These are phyloP conservation scores for Brachyptera putata DNA, from an alignment of 2,888 invertebrate genomes.

Conservation along the genomic window DNA sequence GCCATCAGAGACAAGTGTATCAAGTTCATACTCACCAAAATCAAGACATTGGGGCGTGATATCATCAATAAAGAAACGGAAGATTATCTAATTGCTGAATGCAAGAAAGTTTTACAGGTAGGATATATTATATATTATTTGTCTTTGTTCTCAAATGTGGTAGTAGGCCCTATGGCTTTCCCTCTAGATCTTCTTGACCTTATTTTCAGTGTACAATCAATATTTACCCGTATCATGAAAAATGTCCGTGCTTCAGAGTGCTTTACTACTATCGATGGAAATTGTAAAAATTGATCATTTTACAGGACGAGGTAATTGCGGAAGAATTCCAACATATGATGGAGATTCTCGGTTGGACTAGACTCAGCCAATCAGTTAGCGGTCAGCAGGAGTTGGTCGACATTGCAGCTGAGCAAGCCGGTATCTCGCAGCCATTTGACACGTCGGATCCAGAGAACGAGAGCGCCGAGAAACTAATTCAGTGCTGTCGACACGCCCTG, in stretches of 20 bases:
- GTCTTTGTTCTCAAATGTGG: too few species aligned
- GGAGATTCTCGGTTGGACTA: constrained; percentile 76
- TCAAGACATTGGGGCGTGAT: constrained; percentile 73
- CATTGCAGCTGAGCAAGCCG: constrained; percentile 80
- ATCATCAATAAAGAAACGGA: constrained; percentile 80
- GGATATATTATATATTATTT: too few species aligned
- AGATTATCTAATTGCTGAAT: constrained; percentile 75
- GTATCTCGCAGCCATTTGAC: constrained; percentile 61
- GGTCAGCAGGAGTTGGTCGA: constrained; percentile 86
- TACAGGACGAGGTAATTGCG: constrained; percentile 72
- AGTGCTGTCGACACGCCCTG: constrained; percentile 79
- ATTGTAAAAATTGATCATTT: neutral
- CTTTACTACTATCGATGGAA: neutral
- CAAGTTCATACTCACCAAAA: constrained; percentile 79
- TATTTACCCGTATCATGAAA: too few species aligned
- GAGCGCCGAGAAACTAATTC: constrained; percentile 69
- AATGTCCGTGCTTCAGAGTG: too few species aligned
- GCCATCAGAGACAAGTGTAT: constrained; percentile 79
- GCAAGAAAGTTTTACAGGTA: constrained; percentile 80
- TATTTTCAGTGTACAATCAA: too few species aligned
- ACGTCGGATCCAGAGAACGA: constrained; percentile 49
- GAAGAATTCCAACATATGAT: constrained; percentile 89
- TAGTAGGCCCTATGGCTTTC: too few species aligned
- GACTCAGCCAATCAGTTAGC: constrained; percentile 71
- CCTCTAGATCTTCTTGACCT: too few species aligned